These are phyloP conservation scores for Drosophila arawakana DNA, from an alignment of 1,140 invertebrate genomes.

Conservation along the genomic window DNA sequence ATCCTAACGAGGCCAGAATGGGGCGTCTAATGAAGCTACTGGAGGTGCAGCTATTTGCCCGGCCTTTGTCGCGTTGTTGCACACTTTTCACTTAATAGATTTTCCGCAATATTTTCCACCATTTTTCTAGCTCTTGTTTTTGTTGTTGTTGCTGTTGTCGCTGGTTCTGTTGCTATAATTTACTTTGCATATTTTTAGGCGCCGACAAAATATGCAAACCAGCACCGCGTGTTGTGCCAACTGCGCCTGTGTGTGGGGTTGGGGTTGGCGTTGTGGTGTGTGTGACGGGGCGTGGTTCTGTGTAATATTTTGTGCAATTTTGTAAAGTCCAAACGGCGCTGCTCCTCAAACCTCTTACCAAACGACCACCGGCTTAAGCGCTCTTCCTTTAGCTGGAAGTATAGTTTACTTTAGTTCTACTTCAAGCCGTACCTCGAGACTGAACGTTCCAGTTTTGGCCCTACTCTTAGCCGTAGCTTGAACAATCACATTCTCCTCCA, in stretches of 20 bases:
- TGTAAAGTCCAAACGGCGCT: constrained; percentile 43
- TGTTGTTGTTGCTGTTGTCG: not conserved
- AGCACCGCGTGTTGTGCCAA: constrained; percentile 9
- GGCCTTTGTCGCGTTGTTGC: constrained; percentile 32
- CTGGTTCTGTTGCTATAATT: constrained; percentile 31
- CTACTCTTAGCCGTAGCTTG: no score
- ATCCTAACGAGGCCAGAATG: constrained; percentile 22
- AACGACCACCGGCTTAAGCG: not conserved
- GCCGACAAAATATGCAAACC: constrained; percentile 60
- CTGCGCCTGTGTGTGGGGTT: not conserved
- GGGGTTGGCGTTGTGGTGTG: not conserved
- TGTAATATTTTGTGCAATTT: constrained; percentile 55
- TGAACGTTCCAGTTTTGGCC: no score
- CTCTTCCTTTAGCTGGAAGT: not conserved
- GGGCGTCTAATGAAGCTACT: constrained; percentile 30
- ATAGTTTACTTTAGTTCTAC: not conserved
- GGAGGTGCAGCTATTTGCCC: constrained; percentile 1
- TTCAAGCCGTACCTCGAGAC: not conserved
- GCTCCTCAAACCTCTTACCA: not conserved
- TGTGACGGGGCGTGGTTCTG: constrained; percentile 37
- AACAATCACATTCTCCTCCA: no score
- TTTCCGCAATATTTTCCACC: constrained; percentile 44
- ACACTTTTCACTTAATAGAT: constrained; percentile 62
- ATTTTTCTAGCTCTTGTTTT: constrained; percentile 7
- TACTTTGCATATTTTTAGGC: constrained; percentile 61